phyloP scores from a whole-genome alignment of 2,888 invertebrate genomes.

The Temnothorax ravouxi region DNA sequence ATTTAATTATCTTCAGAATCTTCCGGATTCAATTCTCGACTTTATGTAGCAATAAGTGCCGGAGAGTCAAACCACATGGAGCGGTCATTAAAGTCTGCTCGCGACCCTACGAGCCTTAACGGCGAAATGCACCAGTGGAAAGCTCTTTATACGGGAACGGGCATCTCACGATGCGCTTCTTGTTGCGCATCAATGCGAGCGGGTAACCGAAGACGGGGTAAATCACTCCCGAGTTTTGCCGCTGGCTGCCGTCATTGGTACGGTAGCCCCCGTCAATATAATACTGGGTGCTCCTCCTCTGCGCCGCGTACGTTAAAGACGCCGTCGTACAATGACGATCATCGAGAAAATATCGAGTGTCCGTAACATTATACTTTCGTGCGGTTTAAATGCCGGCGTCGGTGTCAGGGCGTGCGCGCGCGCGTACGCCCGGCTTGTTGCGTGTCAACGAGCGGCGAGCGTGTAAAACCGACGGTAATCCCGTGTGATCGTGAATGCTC shows the following conservation, averaged over 20 bases:
- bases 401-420: conserved; percentile 34
- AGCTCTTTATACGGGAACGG: conserved; percentile 30
- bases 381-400: conserved; percentile 82
- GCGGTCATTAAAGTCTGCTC: conserved; percentile 28
- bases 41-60: conserved; percentile 28
- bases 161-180: conserved; percentile 39
- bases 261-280: conserved; percentile 71
- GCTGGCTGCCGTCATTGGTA: conserved; percentile 67
- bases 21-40: conserved; percentile 21
- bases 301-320: conserved; percentile 67
- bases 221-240: conserved; percentile 76
- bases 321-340: conserved; percentile 83
- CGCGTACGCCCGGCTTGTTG: conserved; percentile 1
- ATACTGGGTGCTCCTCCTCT: conserved; percentile 46
- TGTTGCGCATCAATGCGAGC: conserved; percentile 62
- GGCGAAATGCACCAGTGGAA: not conserved
- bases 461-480: conserved; percentile 12
- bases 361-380: conserved; percentile 85
- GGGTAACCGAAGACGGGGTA: conserved; percentile 82
- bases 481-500: conserved; percentile 29
- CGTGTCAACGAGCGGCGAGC: conserved; percentile 38
- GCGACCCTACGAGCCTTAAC: conserved; percentile 27
- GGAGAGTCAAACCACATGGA: not conserved
- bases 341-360: conserved; percentile 86
- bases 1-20: conserved; percentile 23